phyloP scores from a whole-genome alignment of 2,888 invertebrate species.

The Sussaba pulchella region DNA sequence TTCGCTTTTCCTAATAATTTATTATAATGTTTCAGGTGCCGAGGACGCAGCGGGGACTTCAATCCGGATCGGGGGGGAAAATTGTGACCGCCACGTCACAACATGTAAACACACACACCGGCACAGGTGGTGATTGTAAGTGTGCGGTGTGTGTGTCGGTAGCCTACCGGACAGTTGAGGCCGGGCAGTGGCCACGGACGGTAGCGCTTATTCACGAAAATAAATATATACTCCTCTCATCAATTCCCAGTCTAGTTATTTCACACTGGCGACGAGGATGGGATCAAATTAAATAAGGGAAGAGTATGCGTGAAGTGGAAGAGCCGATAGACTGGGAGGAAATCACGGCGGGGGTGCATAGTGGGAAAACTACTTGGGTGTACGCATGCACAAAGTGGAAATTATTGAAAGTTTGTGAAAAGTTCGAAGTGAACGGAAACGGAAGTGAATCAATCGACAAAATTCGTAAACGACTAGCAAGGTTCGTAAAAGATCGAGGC shows the following conservation, averaged over 20 bases:
- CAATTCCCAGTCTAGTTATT: background rate
- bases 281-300: constrained; percentile 4
- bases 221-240: background rate
- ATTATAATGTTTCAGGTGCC: too few relatives aligned
- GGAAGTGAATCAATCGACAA: constrained; percentile 7
- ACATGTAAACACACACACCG: constrained; percentile 6
- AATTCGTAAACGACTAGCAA: constrained; percentile 20
- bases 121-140: constrained; percentile 14
- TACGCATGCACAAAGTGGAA: constrained; percentile 18
- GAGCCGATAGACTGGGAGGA: constrained; percentile 8
- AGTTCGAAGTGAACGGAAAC: constrained; percentile 3
- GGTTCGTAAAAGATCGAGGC: constrained; percentile 15
- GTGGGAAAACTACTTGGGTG: constrained; percentile 16
- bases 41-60: too few relatives aligned
- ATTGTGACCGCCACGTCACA: too few relatives aligned
- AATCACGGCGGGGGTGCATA: background rate
- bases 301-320: constrained; percentile 5
- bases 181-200: background rate
- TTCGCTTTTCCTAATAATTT: too few relatives aligned
- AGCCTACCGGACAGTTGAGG: background rate
- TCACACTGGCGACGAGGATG: background rate
- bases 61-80: too few relatives aligned
- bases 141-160: constrained; percentile 20
- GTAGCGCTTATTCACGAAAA: background rate
- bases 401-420: constrained; percentile 20